Evolutionary conservation across 2,888 invertebrate species (phyloP), one percentile per base, ranked within the genome.

Genomic region (Plemyria rubiginata): DNA sequence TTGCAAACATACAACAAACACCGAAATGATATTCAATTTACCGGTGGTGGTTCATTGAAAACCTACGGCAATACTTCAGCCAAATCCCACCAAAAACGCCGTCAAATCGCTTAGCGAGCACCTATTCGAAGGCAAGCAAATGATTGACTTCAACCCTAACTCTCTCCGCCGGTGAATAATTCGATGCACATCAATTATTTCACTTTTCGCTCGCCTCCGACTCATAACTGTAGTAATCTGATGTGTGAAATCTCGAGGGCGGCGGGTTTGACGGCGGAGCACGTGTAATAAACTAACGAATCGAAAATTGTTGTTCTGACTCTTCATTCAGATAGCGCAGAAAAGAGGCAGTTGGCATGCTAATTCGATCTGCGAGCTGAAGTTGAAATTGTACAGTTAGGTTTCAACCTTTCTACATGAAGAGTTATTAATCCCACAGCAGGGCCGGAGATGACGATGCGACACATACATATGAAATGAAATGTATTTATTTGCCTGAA

Each of bases 231-330:
- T 54, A 52, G 60, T 74, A 74, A 74, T 74, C 53, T 70, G 71
- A 71, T 70, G 68, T 67, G 68, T 71, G 73, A 74, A 74, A 73
- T 74, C 74, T 73, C 73, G 63, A 70, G 74, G 72, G 74, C 66
- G 49, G 46, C 50, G 43, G 57, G 29, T 68, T 60, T 67, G 67
- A 67, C 65, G 64, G 60, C 54, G 60, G 51, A 61, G 48, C 45
- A 49, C 50, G 65, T 64, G 60, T 64, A 52, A 63, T 59, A 58
- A 52, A 62, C 62, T 64, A 66, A 63, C 67, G 66, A 65, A 68
- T 66, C 67, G 66, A 54, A 62, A 60, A 62, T 54, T 62, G 54
- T 57, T 22, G 51, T 29, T 54, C 57, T 16, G 54, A 58, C 57
- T 65, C 53, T 53, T 67, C 49, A 64, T 66, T 57, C 58, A 36